Evolutionary conservation across 1,140 invertebrate genomes (phyloP), one percentile per base, ranked within the genome.

Genomic region (Eufriesea mexicana): DNA sequence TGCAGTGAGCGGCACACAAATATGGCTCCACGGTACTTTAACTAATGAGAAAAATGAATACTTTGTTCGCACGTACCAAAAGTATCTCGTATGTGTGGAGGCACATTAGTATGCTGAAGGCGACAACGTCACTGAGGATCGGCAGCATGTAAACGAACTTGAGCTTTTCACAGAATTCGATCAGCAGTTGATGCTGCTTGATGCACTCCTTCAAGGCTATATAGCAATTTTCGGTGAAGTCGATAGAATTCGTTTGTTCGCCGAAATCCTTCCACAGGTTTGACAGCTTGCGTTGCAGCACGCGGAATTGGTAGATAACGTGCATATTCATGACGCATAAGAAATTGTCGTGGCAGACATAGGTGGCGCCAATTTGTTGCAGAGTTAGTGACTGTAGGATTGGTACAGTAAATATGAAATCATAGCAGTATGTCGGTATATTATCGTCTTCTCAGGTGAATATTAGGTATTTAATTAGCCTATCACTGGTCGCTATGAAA

Each of bases 281-380:
- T 1, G 28, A 14, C 25, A 90, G 14, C n/a, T 78, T 54, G 16
- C 86, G 68, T 14, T 85, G 90, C 0, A 90, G 23, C 5, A 90
- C 81, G 8, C 85, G 86, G 42, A 90, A 88, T 20, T 90, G 89
- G 2, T 62, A 79, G 12, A 81, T 82, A 5, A 49, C 49, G 18
- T 89, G 83, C 9, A 89, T 10, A 14, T 84, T 86, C 1, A 90
- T 1, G 6, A 90, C 16, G 45, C 79, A 72, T 6, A 90, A 18
- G 6, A 85, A 84, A 67, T 76, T 89, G 57, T 90, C 89, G 55
- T 85, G 81, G 42, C 83, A 80, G n/a, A 85, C 66, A 62, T 89
- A 90, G 20, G 79, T 67, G 0, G 89, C 0, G 14, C 85, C 80
- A 1, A 76, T 28, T 14, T 90, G 84, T 49, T 84, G 25, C 1